Evolutionary conservation across 1,140 invertebrate species (phyloP).

Genomic region (Metopolophium dirhodum): DNA sequence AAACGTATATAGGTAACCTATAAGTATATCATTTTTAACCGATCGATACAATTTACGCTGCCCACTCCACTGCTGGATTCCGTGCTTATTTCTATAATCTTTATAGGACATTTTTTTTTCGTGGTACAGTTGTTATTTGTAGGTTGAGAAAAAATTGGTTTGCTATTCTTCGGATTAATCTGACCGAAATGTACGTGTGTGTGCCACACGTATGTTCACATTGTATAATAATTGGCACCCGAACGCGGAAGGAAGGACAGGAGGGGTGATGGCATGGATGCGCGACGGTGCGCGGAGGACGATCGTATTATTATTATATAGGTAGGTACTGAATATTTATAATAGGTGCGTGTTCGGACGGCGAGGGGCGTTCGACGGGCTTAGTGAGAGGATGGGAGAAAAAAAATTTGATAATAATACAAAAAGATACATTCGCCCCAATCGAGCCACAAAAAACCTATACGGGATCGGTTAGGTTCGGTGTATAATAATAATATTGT

Average conservation of each 20-base stretch:
- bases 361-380: neutral
- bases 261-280: neutral
- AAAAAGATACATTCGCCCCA: constrained; percentile 32
- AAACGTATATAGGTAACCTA: neutral
- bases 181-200: neutral
- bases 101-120: neutral
- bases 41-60: neutral
- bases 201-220: neutral
- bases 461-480: neutral
- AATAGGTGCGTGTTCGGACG: neutral
- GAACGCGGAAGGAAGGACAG: neutral
- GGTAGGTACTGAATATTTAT: neutral
- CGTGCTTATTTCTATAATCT: neutral
- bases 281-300: neutral
- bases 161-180: neutral
- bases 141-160: neutral
- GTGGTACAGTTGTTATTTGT: neutral
- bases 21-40: neutral
- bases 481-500: neutral
- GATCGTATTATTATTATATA: neutral
- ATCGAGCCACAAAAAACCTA: neutral
- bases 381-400: neutral
- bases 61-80: neutral
- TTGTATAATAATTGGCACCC: neutral
- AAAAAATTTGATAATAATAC: constrained; percentile 11